Evolutionary conservation across 2,888 invertebrate species (phyloP).

Genomic region (Emesis furor): DNA sequence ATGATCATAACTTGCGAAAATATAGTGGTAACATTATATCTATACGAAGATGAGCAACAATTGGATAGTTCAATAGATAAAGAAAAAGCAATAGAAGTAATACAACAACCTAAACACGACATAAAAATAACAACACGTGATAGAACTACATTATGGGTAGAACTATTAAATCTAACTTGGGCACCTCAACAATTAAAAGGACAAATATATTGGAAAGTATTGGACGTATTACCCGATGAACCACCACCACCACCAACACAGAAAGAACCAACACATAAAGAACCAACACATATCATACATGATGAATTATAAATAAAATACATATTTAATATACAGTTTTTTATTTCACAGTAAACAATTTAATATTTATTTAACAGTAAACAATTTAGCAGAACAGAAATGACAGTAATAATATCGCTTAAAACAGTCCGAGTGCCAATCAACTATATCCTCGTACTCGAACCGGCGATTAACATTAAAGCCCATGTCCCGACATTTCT

Average conservation of each 20-base stretch:
- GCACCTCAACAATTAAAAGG: background rate
- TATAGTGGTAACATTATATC: slow-evolving; percentile 4
- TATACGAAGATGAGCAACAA: background rate
- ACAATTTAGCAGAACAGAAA: too few species aligned
- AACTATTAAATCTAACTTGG: background rate
- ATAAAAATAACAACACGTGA: slow-evolving; percentile 1
- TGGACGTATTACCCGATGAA: too few species aligned
- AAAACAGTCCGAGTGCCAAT: background rate
- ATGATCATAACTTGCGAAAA: background rate
- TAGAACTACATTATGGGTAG: background rate
- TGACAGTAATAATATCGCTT: background rate
- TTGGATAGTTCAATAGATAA: slow-evolving; percentile 1
- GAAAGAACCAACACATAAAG: too few species aligned
- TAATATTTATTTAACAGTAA: background rate
- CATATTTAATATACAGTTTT: background rate
- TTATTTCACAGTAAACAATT: slow-evolving; percentile 5
- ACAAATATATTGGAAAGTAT: too few species aligned
- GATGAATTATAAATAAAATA: too few species aligned
- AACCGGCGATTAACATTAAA: background rate
- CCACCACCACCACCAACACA: too few species aligned
- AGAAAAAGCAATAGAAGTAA: background rate
- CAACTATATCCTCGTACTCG: background rate
- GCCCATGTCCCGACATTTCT: background rate
- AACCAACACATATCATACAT: too few species aligned
- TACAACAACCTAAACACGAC: background rate